Percentiles rank a stretch among this genome's conserved stretches.
These are phyloP conservation scores for Bradypodion ventrale DNA, from an alignment of 2,797 vertebrate species.

Conservation along the genomic window DNA sequence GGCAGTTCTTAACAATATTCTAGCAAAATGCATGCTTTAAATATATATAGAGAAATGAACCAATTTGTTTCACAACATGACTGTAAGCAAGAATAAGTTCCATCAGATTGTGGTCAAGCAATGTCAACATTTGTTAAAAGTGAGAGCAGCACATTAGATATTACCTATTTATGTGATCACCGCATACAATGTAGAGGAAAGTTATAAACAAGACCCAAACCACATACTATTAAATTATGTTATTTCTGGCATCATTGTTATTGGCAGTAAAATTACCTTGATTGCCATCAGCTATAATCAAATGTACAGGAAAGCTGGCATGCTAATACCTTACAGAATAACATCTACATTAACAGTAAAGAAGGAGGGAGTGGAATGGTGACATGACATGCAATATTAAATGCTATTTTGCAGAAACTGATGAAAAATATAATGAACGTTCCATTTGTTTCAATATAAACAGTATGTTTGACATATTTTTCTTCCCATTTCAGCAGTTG, in stretches of 20 bases:
- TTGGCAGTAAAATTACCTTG: conserved; percentile 79
- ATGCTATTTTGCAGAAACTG: conserved; percentile 63
- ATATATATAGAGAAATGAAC: neutral
- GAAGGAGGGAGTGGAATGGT: conserved; percentile 26
- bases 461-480: conserved; percentile 54
- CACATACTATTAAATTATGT: conserved; percentile 60
- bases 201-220: conserved; percentile 38
- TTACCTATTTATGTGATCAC: conserved; percentile 53
- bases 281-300: conserved; percentile 84
- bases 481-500: conserved; percentile 54
- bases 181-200: conserved; percentile 42
- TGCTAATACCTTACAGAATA: conserved; percentile 57
- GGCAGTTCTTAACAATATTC: conserved; percentile 34
- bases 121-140: conserved; percentile 38
- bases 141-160: conserved; percentile 37
- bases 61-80: conserved; percentile 2
- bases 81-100: conserved; percentile 40
- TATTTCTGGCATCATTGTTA: conserved; percentile 71
- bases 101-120: conserved; percentile 31
- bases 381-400: conserved; percentile 60
- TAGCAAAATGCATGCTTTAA: neutral
- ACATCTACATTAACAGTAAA: conserved; percentile 51
- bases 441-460: conserved; percentile 40
- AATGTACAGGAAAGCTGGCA: conserved; percentile 79
- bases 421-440: conserved; percentile 62